Evolutionary conservation across 2,888 invertebrate species (phyloP).

Genomic region (Hipparchia sbordonii): DNA sequence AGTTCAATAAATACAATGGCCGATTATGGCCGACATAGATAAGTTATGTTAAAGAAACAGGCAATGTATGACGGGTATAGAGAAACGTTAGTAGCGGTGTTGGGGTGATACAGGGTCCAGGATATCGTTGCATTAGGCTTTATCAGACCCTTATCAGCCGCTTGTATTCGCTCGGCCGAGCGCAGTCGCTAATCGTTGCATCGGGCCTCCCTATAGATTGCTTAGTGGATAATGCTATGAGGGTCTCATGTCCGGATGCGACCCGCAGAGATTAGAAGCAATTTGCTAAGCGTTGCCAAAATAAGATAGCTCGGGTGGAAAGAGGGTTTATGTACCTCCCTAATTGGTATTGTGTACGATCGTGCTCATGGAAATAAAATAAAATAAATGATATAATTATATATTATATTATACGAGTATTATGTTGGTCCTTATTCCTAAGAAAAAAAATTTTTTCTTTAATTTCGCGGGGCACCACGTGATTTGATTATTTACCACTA

Average conservation of each 20-base stretch:
- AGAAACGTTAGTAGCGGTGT: neutral
- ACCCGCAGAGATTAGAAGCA: conserved; percentile 65
- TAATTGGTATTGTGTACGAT: neutral
- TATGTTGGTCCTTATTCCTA: too few species aligned
- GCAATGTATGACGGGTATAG: conserved; percentile 56
- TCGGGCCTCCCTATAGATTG: conserved; percentile 67
- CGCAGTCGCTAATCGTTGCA: conserved; percentile 71
- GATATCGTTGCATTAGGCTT: conserved; percentile 55
- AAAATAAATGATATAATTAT: too few species aligned
- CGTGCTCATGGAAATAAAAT: neutral
- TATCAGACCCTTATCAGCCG: conserved; percentile 64
- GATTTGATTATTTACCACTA: too few species aligned
- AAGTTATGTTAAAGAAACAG: conserved; percentile 50
- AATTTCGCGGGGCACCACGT: too few species aligned
- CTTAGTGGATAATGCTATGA: conserved; percentile 62
- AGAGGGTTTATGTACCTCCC: conserved; percentile 13
- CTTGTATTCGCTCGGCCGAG: conserved; percentile 59
- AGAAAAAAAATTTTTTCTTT: too few species aligned
- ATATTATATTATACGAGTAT: too few species aligned
- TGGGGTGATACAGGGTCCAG: conserved; percentile 36
- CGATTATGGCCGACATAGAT: too few species aligned
- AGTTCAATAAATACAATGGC: conserved; percentile 52
- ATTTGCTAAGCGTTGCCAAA: conserved; percentile 69
- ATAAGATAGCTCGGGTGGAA: conserved; percentile 50
- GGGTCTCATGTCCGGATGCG: conserved; percentile 69